Base-by-base conservation (phyloP, 2,113 vertebrate species). In the Erpornis zantholeuca region DNA sequence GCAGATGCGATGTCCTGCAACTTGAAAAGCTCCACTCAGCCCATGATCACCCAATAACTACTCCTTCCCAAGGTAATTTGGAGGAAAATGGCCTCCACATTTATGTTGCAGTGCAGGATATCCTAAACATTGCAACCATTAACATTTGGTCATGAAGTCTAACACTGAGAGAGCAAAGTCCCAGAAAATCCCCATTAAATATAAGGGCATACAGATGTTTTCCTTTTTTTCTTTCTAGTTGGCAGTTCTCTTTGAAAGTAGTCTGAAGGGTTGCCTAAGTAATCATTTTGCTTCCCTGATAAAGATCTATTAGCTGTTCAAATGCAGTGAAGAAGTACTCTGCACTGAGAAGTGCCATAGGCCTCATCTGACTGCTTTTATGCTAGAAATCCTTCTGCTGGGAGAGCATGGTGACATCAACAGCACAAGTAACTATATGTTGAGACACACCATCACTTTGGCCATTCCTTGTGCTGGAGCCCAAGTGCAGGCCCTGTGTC, bases 401-500 rank as follows among this genome's bases (percentile, higher is more conserved):
- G 23, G 11, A 71, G 44, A 47, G 35, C 0, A 1, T 31, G 35
- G 42, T 47, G 66, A 52, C n/a, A 42, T 47, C 35, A 63, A 6
- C 22, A 86, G 21, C 54, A 71, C 36, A 49, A 88, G 49, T 65
- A 71, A n/a, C 63, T n/a, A 0, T 27, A 19, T 50, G 27, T n/a
- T 90, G 75, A 69, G 38, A 52, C 19, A 50, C 3, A 9, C 20
- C 19, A 36, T 56, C 31, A 5, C 40, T 86, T 78, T 54, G 60
- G 56, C 47, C 5, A 0, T 50, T 89, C 44, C 56, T 73, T 59
- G 23, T 8, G 0, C 54, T 73, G 63, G 65, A 82, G 18, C 8
- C 15, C 6, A 6, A 7, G 7, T 56, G 25, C 49, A 71, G 33
- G 25, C 25, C 6, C 14, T 2, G 0, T 65, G 36, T 79, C 3